Evolutionary conservation across 2,113 vertebrate species (phyloP), one percentile per base, ranked within the genome.

Genomic region (Thamnophis sirtalis): DNA sequence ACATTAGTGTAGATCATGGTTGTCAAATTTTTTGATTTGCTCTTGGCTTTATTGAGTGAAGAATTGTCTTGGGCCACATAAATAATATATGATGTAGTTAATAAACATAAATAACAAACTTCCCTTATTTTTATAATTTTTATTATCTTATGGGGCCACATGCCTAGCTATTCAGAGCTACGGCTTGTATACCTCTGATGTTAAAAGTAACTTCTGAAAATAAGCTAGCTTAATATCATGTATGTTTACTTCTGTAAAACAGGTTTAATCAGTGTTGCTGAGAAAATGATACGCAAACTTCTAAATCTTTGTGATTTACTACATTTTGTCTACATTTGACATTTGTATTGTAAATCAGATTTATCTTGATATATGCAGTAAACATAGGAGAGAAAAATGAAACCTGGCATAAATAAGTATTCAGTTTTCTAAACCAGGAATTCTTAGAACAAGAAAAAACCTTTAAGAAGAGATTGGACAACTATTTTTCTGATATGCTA

Each of bases 221-320:
- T 63, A 54, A 5, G 49, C 56, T 48, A 24, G 9, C 49, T 94
- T 68, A 91, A 1, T 92, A 95, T 55, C 9, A 53, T 90, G 0
- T 88, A 11, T 49, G 54, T 80, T 93, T 88, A 56, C 33, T 94
- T 93, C 53, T 73, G 88, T 21, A 94, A 95, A 95, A 58, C 55
- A 92, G 50, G 89, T 19, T 92, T 86, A 56, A 90, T 54, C 11
- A 19, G 73, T 43, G 55, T 92, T n/a, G 3, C 48, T 86, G 84
- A 26, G 22, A 73, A 38, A 5, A 51, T 86, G 24, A 26, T 89
- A 89, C 93, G 89, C 26, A 91, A 2, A 87, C 94, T 53, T 38
- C 26, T 73, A 58, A 63, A 43, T 24, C 43, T 43, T 55, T 89
- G 22, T 49, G 89, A 91, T 87, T 54, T 73, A 19, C 38, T 33